Base-by-base conservation (phyloP, 2,888 invertebrate genomes). In the Gastracanthus pulcherrimus region DNA sequence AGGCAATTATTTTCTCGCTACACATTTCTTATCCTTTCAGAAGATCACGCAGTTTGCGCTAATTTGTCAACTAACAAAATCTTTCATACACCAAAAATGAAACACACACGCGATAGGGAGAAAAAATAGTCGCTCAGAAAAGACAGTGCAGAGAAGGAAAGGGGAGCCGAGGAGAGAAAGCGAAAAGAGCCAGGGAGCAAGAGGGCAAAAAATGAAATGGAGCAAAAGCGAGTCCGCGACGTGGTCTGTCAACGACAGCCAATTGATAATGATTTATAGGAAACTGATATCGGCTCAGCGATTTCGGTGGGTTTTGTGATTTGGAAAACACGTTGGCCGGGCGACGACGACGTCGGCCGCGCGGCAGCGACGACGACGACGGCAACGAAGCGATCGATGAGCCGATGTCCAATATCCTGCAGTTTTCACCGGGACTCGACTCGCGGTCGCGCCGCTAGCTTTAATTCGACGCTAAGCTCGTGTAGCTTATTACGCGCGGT, bases 181-280 rank as follows among this genome's bases (percentile, higher is more conserved):
- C n/a, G 60, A 51, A 23, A 38, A 26, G 60, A 45, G 5, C 29
- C 13, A 11, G 4, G 9, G 41, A 70, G 62, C 23, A 34, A 23
- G 62, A 45, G 36, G 36, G 45, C 36, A 74, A 72, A 70, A 76
- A 77, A 82, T 75, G 74, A 78, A 82, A 78, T 69, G 78, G 41
- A 72, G 71, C 62, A 81, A 75, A 82, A 55, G 62, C 60, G 60
- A 70, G 36, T 36, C 41, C 29, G 66, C 29, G 48, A 41, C 38
- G n/a, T n/a, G 70, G 69, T 58, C 79, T 82, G 79, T 79, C 72
- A 76, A 60, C 62, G 67, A 76, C 82, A 84, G 82, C 80, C 80
- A 85, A 87, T 87, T 88, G 88, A 88, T 88, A 86, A 87, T 88
- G 88, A 88, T 88, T 88, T 88, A 88, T 88, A 85, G 83, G 60